Evolutionary conservation across 2,113 vertebrate species (phyloP).

Genomic region (Echinops telfairi): DNA sequence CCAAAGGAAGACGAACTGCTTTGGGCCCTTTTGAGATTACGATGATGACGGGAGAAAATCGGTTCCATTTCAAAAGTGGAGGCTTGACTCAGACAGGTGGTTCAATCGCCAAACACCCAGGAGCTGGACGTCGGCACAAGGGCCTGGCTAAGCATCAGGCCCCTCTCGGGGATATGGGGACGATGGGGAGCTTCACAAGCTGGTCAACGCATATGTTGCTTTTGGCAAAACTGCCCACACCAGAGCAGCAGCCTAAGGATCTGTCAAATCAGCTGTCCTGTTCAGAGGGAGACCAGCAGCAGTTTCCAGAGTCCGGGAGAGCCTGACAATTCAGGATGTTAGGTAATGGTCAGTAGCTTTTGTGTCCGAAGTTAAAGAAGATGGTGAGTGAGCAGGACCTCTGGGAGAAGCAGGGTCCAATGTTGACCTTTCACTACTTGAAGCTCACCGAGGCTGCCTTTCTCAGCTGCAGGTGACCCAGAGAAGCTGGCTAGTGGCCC

Average conservation of each 20-base stretch:
- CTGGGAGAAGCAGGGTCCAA: not conserved
- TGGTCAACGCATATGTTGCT: not conserved
- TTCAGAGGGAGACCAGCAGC: not conserved
- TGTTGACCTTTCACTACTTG: not conserved
- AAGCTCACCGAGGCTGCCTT: not conserved
- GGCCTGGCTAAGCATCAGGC: not conserved
- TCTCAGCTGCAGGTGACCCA: not conserved
- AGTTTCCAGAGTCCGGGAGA: constrained; percentile 1
- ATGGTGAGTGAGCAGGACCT: not conserved
- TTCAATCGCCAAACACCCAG: not conserved
- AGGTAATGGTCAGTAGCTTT: not conserved
- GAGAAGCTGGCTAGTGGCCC: not conserved
- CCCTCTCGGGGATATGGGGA: not conserved
- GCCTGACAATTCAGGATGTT: not conserved
- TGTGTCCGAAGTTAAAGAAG: not conserved
- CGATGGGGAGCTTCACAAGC: not conserved
- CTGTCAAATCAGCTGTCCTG: too few species aligned
- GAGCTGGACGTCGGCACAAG: not conserved
- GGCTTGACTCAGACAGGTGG: not conserved
- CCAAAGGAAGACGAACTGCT: constrained; percentile 25
- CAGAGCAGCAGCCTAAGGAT: not conserved
- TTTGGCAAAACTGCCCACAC: not conserved
- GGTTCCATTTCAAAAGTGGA: not conserved
- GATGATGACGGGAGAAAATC: not conserved
- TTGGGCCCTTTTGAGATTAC: constrained; percentile 24